Base-by-base conservation (phyloP, 2,797 vertebrate genomes). In the Sus cebifrons region DNA sequence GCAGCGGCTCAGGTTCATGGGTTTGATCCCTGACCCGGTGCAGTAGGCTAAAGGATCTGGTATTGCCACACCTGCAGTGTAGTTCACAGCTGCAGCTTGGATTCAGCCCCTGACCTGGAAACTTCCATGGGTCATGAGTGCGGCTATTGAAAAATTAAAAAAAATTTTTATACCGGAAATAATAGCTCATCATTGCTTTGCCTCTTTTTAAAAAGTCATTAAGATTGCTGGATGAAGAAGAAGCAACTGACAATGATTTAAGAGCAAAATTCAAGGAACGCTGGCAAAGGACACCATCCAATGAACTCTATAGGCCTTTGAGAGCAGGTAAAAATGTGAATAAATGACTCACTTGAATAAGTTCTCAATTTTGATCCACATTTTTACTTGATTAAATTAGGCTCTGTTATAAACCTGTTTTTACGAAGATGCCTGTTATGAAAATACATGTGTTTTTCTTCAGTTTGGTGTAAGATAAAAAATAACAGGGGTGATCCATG, bases 221-320 rank as follows among this genome's bases (percentile, higher is more conserved):
- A 93, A 99, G 99, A 97, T 99, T 99, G 98, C 98, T 99, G 98
- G 98, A 99, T 90, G 99, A 99, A 94, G 99, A 99, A 97, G 99
- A 99, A 98, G 96, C 99, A 5, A 99, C 99, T 32, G 99, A 99
- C 98, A 99, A 99, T 71, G 99, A 99, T 62, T 98, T 99, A 96
- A 98, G 99, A 98, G 97, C 99, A 89, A 99, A 99, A 98, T 99
- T 99, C 98, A 99, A 98, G 97, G 99, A 99, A 89, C 99, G 99
- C 92, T 99, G 99, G 99, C 99, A 99, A 98, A 99, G 99, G 98
- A 99, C 99, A 0, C 99, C 99, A 14, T 99, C 99, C 96, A 99
- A 98, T 94, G 99, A 99, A 17, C 99, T 99, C 20, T 99, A 99
- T 95, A 99, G 99, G 97, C 98, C 99, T 77, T 98, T 99, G 84